Evolutionary conservation across 2,888 invertebrate species (phyloP), one percentile per base, ranked within the genome.

Genomic region (Tipula vernalis): DNA sequence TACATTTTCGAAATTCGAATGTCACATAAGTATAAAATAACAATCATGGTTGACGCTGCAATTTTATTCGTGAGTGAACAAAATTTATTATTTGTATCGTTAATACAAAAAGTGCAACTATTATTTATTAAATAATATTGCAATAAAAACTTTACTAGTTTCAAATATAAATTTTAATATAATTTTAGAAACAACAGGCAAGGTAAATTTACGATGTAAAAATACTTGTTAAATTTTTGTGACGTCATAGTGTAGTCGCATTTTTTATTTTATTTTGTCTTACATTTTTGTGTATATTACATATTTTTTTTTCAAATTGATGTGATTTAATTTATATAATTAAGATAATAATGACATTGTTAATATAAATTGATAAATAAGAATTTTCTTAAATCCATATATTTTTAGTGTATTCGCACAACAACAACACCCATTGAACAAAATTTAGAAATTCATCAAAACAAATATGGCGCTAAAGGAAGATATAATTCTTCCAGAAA

Each of bases 401-500:
- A 71, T 28, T 71, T 71, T 18, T 28, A 71, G 28, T 12, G 28
- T 71, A 71, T 28, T 12, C 28, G 28, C 71, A 71, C 18, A 71
- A 28, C 71, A 28, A 28, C 2, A 28, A 15, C 5, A 57, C 12
- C 12, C n/a, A 57, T 57, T 57, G 15, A 71, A 71, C 4, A 28
- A 71, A 71, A 71, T 28, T 71, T 71, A 8, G 28, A 71, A 71
- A 71, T 51, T 51, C 15, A 51, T 51, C 51, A 39, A 57, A 57
- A 86, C 41, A 86, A 86, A 86, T 51, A 86, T 86, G 86, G 51
- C 86, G 28, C 36, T 57, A 36, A 42, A 57, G 36, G 57, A 86
- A 36, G 57, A 86, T 86, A 8, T 36, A 57, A 86, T 57, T 39
- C 89, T 94, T 88, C 92, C 93, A 88, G 92, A 92, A 87, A 92